Percentiles rank a stretch among this genome's conserved stretches.
Evolutionary conservation across 2,888 invertebrate species (phyloP).

Genomic region (Philonicus albiceps): DNA sequence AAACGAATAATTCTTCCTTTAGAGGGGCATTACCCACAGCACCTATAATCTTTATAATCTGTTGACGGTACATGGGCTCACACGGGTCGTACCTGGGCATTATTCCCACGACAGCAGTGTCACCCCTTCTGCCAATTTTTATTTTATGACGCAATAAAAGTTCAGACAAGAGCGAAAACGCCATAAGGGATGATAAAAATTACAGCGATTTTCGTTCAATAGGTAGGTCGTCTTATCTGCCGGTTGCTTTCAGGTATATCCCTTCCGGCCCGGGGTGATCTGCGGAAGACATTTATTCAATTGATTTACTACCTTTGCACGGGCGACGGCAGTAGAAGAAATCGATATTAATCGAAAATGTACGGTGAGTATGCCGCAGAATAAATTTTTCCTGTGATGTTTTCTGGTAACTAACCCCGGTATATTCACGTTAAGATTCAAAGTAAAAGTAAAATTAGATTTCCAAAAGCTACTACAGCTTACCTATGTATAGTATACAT

Average conservation of each 20-base stretch:
- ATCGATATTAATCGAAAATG: not conserved
- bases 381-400: not conserved
- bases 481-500: not conserved
- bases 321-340: not conserved
- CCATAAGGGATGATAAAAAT: conserved; percentile 21
- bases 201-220: conserved; percentile 22
- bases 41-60: not conserved
- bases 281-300: not conserved
- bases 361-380: not conserved
- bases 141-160: conserved; percentile 27
- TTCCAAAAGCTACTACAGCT: not conserved
- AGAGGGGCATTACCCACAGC: not conserved
- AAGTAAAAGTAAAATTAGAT: not conserved
- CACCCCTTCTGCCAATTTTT: conserved; percentile 4
- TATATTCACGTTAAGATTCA: not conserved
- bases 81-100: not conserved
- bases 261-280: not conserved
- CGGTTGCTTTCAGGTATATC: not conserved
- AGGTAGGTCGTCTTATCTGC: not conserved
- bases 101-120: not conserved
- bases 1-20: not conserved
- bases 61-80: not conserved
- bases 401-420: not conserved
- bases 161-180: conserved; percentile 22
- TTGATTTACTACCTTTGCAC: not conserved